Conservation (phyloP, 2,113 vertebrate species). For the Lycaon pictus region DNA sequence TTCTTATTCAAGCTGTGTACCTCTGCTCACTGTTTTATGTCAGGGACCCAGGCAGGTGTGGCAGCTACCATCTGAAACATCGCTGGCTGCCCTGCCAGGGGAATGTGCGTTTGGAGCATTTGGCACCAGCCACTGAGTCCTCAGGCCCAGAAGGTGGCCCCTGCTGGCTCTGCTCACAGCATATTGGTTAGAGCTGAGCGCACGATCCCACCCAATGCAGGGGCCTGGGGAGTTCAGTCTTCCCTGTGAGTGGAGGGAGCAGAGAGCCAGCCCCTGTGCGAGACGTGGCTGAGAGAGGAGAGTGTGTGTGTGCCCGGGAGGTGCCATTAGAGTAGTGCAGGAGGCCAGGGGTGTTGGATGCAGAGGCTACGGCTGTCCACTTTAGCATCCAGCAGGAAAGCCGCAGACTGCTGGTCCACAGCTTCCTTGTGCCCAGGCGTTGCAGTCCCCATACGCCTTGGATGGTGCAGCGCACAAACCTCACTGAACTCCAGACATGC, state of each 20-base stretch:
- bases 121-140: background rate
- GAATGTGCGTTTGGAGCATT: background rate
- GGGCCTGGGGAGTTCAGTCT: background rate
- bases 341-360: background rate
- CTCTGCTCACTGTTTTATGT: background rate
- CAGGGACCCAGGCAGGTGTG: background rate
- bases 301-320: accelerated
- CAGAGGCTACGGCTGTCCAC: no score
- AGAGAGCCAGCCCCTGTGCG: background rate
- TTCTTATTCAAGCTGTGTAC: background rate
- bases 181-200: background rate
- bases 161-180: background rate
- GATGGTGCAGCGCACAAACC: background rate
- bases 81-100: background rate
- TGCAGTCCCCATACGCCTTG: accelerated
- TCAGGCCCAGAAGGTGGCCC: background rate
- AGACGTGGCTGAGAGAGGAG: background rate
- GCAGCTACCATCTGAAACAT: background rate
- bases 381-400: background rate
- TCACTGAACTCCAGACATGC: background rate
- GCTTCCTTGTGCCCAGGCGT: background rate
- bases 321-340: accelerated
- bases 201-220: accelerated
- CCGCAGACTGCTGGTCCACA: background rate
- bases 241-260: background rate